phyloP scores from a whole-genome alignment of 2,888 invertebrate genomes.

The Idaea straminata region DNA sequence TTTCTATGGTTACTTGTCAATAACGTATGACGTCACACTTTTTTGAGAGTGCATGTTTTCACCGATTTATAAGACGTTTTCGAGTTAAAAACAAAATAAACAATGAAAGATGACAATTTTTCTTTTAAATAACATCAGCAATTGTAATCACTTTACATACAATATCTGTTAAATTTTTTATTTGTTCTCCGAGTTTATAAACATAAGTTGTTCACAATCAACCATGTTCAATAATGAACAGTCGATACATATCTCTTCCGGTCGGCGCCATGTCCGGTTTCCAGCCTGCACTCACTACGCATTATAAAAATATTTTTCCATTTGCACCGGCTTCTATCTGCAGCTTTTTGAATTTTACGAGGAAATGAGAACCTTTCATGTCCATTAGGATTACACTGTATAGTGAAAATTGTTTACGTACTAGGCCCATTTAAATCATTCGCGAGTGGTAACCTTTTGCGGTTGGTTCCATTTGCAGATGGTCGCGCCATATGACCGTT shows the following conservation, averaged over 20 bases:
- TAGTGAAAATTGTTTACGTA: conserved; percentile 5
- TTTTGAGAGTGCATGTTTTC: too few relatives aligned
- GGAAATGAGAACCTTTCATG: conserved; percentile 30
- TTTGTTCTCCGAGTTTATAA: not conserved
- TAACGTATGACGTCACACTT: too few relatives aligned
- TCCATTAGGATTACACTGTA: conserved; percentile 44
- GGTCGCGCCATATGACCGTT: too few relatives aligned
- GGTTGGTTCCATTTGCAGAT: too few relatives aligned
- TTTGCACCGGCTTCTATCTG: conserved; percentile 30
- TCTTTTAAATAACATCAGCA: too few relatives aligned
- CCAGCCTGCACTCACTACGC: conserved; percentile 29
- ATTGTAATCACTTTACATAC: not conserved
- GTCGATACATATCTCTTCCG: conserved; percentile 44
- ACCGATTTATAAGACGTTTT: too few relatives aligned
- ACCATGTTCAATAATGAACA: conserved; percentile 56
- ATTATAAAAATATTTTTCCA: conserved; percentile 50
- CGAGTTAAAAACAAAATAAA: too few relatives aligned
- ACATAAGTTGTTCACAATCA: conserved; percentile 36
- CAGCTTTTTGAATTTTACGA: conserved; percentile 23
- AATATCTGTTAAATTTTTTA: not conserved
- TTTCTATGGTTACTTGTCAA: too few relatives aligned
- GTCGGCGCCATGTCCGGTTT: conserved; percentile 42
- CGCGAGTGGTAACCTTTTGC: too few relatives aligned
- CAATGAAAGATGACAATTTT: too few relatives aligned
- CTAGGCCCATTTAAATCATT: too few relatives aligned